Evolutionary conservation across 2,113 vertebrate genomes (phyloP).

Genomic region (Pluvianellus socialis): DNA sequence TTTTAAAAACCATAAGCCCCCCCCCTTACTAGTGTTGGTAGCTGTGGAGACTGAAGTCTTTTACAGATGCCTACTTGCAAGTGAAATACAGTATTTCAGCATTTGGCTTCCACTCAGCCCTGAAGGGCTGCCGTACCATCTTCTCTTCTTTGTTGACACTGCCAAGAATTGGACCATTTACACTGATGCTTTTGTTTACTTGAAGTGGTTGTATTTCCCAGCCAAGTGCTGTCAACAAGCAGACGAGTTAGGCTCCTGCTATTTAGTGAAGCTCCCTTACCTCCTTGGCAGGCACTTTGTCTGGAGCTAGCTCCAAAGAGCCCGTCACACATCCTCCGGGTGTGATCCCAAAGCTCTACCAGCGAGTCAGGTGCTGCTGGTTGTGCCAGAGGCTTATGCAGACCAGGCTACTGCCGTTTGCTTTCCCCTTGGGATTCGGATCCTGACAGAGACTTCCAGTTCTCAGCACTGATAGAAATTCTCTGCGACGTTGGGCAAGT

Average conservation of each 20-base stretch:
- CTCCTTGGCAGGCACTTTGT: neutral
- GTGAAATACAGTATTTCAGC: neutral
- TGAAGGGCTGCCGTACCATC: neutral
- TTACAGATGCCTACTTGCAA: neutral
- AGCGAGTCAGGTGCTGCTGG: neutral
- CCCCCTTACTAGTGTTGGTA: neutral
- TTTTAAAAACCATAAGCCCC: neutral
- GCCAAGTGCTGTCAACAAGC: neutral
- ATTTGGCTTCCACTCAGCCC: neutral
- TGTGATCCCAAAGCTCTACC: neutral
- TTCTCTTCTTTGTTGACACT: neutral
- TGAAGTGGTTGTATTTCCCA: neutral
- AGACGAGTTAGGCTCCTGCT: neutral
- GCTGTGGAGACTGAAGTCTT: neutral
- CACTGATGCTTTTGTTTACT: neutral
- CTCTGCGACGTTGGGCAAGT: neutral
- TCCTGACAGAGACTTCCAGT: neutral
- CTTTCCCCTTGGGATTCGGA: neutral
- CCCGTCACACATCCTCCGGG: neutral
- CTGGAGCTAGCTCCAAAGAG: neutral
- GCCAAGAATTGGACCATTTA: neutral
- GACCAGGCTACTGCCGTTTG: fast-evolving
- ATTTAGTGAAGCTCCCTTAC: neutral
- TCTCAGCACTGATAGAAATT: neutral
- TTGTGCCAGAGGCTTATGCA: fast-evolving